Base-by-base conservation (phyloP, 2,888 invertebrate species). In the Druceiella hillmani region DNA sequence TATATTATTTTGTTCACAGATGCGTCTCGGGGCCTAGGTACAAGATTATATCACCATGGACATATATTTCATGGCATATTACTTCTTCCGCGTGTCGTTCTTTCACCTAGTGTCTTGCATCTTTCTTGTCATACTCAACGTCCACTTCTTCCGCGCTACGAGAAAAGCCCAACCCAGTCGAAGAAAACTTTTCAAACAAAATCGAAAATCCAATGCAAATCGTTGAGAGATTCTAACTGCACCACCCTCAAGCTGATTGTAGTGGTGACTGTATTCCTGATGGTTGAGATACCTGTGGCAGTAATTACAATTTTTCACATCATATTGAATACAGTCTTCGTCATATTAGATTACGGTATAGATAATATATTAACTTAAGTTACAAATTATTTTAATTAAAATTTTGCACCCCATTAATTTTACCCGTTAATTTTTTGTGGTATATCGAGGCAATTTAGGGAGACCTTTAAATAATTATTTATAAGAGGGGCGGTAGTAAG, bases 401-500 rank as follows among this genome's bases (percentile, higher is more conserved):
- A 77, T 91, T 24, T 89, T 89, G 30, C 93, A 93, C 62, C 92
- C 92, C 7, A 84, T 93, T 40, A 93, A 94, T 61, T 94, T 95
- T 55, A 92, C 91, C 43, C n/a, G n/a, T n/a, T n/a, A n/a, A 92
- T 94, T 48, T 95, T 95, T 57, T 94, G 93, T 59, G 92, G 92
- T 13, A 97, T 95, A 95, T 91, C 90, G 17, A 73, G 90, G 17
- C 91, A 90, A 59, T 95, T 95, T 62, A 75, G 95, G 33, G 91
- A 93, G 59, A 94, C 94, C 0, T 95, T 95, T 61, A 89, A 88
- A 55, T 86, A 85, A 53, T 58, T 81, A 4, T 93, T 94, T 56
- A 77, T 87, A 27, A 62, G 79, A 29, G 76, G 76, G 1, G 72
- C 75, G 2, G 71, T 73, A 1, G 75, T 77, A 3, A 76, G 78